Evolutionary conservation across 2,797 vertebrate genomes (phyloP).

Genomic region (Sciaenops ocellatus): DNA sequence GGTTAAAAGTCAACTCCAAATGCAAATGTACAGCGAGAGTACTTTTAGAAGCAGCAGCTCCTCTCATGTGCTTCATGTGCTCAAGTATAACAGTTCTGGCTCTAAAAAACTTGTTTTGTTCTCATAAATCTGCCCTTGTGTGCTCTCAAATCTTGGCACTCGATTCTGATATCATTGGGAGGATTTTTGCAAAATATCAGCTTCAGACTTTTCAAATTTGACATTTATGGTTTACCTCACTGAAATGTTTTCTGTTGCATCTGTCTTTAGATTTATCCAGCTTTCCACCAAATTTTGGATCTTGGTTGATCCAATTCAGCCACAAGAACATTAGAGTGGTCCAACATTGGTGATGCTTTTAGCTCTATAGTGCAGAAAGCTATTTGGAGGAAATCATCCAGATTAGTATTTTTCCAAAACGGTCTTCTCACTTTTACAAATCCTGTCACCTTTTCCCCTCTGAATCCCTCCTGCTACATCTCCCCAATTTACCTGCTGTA

Average conservation of each 20-base stretch:
- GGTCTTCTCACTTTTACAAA: neutral
- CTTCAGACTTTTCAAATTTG: neutral
- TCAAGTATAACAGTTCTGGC: neutral
- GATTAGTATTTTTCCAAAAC: neutral
- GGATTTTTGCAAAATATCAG: neutral
- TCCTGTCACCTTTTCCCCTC: neutral
- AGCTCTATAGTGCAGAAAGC: no score
- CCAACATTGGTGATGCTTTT: neutral
- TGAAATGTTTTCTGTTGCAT: neutral
- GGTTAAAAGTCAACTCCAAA: neutral
- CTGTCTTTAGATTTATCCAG: neutral
- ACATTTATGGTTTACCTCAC: neutral
- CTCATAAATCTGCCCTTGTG: neutral
- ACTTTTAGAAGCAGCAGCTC: neutral
- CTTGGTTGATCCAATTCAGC: neutral
- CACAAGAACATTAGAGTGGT: no score
- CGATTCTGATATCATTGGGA: neutral
- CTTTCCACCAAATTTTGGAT: neutral
- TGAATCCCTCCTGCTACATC: slow-evolving; percentile 1
- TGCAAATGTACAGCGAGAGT: neutral
- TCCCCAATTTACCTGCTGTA: neutral
- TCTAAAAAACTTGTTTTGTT: no score
- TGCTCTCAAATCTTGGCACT: neutral
- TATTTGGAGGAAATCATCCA: neutral
- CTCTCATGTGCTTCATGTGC: neutral